Conservation (phyloP, 2,797 vertebrate species). For the Acrocephalus scirpaceus region DNA sequence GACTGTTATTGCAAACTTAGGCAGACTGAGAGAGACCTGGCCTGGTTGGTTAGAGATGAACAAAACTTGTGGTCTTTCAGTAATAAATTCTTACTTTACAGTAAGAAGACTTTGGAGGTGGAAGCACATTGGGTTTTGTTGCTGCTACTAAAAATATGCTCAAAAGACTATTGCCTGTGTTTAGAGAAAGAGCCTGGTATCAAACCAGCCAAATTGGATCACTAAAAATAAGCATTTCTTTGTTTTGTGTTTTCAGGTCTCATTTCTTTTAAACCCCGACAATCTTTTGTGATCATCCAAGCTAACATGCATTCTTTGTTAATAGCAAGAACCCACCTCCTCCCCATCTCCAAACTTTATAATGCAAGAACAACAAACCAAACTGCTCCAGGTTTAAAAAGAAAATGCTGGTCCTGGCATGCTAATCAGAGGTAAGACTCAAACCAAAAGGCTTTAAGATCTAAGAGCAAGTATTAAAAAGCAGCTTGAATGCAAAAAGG, state of each 20-base stretch:
- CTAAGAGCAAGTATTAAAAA: conserved; percentile 50
- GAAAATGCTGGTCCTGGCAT: neutral
- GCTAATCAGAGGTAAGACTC: neutral
- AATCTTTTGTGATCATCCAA: neutral
- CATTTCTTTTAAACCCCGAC: neutral
- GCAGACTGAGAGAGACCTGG: neutral
- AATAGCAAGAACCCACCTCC: neutral
- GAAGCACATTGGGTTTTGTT: neutral
- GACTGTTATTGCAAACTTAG: neutral
- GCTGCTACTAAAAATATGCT: neutral
- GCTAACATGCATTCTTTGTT: neutral
- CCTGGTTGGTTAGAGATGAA: neutral
- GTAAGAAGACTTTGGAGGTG: neutral
- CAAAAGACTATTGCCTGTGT: neutral
- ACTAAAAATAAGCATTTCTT: neutral
- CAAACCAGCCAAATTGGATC: neutral
- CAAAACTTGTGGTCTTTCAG: neutral
- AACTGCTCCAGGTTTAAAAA: neutral
- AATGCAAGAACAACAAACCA: neutral
- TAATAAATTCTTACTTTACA: neutral
- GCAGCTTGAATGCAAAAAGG: conserved; percentile 32
- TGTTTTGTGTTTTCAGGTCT: neutral
- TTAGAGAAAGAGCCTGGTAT: neutral
- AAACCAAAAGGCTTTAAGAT: conserved; percentile 28
- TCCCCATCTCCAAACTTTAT: neutral